Conservation (phyloP, 2,888 invertebrate genomes). For the Heliconius hortense region DNA sequence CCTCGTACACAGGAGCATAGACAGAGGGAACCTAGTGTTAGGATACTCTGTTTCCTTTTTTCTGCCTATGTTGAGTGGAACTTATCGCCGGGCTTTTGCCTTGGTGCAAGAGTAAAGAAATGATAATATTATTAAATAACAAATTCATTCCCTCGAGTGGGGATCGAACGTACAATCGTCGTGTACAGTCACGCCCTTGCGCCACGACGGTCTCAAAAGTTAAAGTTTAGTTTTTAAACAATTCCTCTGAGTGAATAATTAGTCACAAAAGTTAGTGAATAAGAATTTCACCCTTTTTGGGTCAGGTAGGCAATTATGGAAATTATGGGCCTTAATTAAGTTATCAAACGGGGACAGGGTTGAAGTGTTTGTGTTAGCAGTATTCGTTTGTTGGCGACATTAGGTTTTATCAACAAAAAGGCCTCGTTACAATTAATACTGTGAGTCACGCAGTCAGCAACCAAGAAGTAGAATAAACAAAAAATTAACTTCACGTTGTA, state of each 20-base stretch:
- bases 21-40: too few relatives aligned
- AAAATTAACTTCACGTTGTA: too few relatives aligned
- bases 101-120: too few relatives aligned
- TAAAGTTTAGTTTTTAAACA: background rate
- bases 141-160: too few relatives aligned
- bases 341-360: constrained; percentile 63
- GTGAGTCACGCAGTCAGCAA: constrained; percentile 56
- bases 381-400: constrained; percentile 50
- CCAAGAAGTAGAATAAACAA: constrained; percentile 3
- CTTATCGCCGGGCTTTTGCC: too few relatives aligned
- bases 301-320: constrained; percentile 44
- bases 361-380: constrained; percentile 47
- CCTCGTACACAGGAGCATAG: too few relatives aligned
- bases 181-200: too few relatives aligned
- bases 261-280: background rate
- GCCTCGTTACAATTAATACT: constrained; percentile 50
- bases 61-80: too few relatives aligned
- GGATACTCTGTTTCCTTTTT: too few relatives aligned
- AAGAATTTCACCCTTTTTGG: background rate
- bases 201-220: too few relatives aligned
- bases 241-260: background rate
- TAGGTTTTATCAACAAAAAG: constrained; percentile 56
- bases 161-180: too few relatives aligned
- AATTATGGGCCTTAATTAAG: constrained; percentile 51
- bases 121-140: too few relatives aligned